Evolutionary conservation across 2,888 invertebrate genomes (phyloP).

Genomic region (Embidobia sp.): DNA sequence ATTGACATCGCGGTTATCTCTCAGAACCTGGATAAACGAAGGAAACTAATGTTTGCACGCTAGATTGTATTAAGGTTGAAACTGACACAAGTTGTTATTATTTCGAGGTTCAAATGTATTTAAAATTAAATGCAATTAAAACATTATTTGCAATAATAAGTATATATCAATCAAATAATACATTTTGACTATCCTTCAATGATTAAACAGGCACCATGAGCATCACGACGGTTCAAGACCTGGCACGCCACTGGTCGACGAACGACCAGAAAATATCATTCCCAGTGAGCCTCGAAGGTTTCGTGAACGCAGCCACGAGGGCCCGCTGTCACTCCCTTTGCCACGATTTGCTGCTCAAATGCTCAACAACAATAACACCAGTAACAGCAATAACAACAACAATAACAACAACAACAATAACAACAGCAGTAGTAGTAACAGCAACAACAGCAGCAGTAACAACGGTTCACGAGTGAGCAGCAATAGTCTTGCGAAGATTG

Average conservation of each 20-base stretch:
- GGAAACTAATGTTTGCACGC: too few relatives aligned
- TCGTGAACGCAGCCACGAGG: slow-evolving; percentile 84
- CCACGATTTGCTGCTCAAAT: slow-evolving; percentile 93
- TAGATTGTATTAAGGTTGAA: too few relatives aligned
- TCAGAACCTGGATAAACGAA: too few relatives aligned
- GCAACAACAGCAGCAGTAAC: slow-evolving; percentile 14
- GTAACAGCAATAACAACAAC: slow-evolving; percentile 67
- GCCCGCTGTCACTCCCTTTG: slow-evolving; percentile 91
- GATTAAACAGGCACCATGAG: slow-evolving; percentile 81
- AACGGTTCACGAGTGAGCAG: slow-evolving; percentile 30
- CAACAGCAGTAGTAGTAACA: slow-evolving; percentile 27
- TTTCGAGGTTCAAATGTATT: too few relatives aligned
- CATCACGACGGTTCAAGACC: slow-evolving; percentile 87
- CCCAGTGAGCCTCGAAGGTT: slow-evolving; percentile 90
- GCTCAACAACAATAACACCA: slow-evolving; percentile 76
- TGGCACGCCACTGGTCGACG: slow-evolving; percentile 93
- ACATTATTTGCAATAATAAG: too few relatives aligned
- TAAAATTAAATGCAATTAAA: too few relatives aligned
- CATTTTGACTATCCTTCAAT: too few relatives aligned
- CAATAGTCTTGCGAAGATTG: slow-evolving; percentile 73
- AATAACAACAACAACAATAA: slow-evolving; percentile 8
- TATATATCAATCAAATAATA: too few relatives aligned
- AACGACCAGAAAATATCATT: slow-evolving; percentile 87
- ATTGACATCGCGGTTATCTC: too few relatives aligned
- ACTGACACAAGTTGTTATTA: too few relatives aligned